Base-by-base conservation (phyloP, 2,797 vertebrate genomes). In the Astyanax mexicanus region DNA sequence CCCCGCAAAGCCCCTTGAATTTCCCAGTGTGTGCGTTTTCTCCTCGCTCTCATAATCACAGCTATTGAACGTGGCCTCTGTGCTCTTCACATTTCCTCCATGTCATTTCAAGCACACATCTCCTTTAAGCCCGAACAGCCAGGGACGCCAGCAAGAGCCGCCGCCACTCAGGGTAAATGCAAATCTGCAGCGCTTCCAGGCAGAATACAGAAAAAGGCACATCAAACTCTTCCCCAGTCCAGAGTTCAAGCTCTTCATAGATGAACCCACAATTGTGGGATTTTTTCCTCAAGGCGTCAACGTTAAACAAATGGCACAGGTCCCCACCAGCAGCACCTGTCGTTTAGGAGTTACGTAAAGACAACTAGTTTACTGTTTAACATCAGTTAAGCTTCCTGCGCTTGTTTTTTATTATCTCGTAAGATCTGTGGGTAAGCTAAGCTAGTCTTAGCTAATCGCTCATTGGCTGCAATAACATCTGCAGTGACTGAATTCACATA, bases 61-160 rank as follows among this genome's bases (percentile, higher is more conserved):
- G 88, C 84, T 84, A 80, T 84, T 87, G 57, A 86, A 87, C 89
- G 86, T 88, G 83, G 87, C 89, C 89, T 88, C 80, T 80, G 84
- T 88, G 90, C 88, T 89, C 91, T 92, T 90, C 89, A 88, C 86
- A 88, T 91, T 90, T 83, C 90, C 87, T 89, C 89, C 86, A 83
- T 86, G 87, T 85, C 85, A 84, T 85, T 49, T 61, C 15, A 37
- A 86, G 84, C 79, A 89, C 86, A 85, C 80, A 51, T 86, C 83
- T 86, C 81, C 78, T 88, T 86, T 84, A 84, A 91, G 84, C 89
- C 92, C 86, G 88, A 88, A 91, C 78, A 81, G 78, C 83, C 83
- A 86, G 4, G 6, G n/a, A 67, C 44, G 45, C 44, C 25, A 4
- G 57, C 12, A 49, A 35, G n/a, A 64, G 58, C 54, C 38, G 37